Base-by-base conservation (phyloP, 2,888 invertebrate genomes). In the Melanostoma mellinum region DNA sequence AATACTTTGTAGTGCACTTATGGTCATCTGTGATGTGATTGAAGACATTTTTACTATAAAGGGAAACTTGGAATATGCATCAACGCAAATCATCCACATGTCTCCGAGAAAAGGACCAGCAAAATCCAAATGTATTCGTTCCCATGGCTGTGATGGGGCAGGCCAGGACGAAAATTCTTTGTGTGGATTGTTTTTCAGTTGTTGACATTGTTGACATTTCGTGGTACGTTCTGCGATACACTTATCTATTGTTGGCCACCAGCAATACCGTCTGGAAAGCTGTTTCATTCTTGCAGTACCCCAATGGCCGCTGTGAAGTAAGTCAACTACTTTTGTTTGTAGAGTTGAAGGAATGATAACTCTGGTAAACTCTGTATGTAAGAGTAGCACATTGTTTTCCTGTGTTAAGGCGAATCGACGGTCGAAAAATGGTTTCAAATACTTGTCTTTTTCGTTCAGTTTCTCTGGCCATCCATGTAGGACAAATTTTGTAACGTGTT, bases 251-350 rank as follows among this genome's bases (percentile, higher is more conserved):
- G 44, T 9, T 9, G 44, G 44, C 44, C 44, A 44, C 44, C 44
- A 44, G 44, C 44, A 44, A n/a, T 44, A 44, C n/a, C n/a, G 44
- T 9, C 44, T 9, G 9, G 44, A 9, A 9, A 44, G 9, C n/a
- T 55, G 55, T 32, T 55, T 32, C 3, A 20, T 55, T 4, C 55
- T 20, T 20, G 20, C 32, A 3, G 42, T 58, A 38, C 58, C 58
- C 58, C 69, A 69, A 9, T 71, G 71, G 8, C 71, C 58, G 20
- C 32, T 2, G 58, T 71, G 58, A 8, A 71, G 46, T 9, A 71
- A 9, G 9, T 40, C 20, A 4, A 58, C 10, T 20, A 40, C 44
- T 10, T 6, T 2, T 3, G n/a, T 35, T 55, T 55, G 55, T 9
- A 38, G 35, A 9, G 9, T 4, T 38, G 33, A 10, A 10, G 55